A percentile compares a stretch with the other conserved stretches of the same genome.
Evolutionary conservation across 2,888 invertebrate species (phyloP).

Genomic region (Ichneumoninae sp.): DNA sequence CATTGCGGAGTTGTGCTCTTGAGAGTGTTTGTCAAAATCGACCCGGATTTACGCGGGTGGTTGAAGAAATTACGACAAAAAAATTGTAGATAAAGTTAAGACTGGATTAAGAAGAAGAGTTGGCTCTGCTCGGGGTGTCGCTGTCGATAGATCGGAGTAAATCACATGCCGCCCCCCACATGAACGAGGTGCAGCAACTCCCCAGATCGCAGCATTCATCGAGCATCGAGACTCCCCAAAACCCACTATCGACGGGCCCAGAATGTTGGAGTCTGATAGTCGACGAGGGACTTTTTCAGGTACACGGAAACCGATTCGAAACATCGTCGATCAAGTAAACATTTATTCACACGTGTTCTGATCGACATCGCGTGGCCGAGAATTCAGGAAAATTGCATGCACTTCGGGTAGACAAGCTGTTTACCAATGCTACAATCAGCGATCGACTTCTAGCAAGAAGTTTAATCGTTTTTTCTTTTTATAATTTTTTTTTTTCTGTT

Average conservation of each 20-base stretch:
- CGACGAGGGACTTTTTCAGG: conserved; percentile 78
- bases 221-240: conserved; percentile 70
- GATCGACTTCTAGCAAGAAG: conserved; percentile 26
- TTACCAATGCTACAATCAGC: neutral
- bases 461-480: neutral
- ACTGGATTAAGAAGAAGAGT: neutral
- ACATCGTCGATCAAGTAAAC: neutral
- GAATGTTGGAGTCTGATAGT: conserved; percentile 82
- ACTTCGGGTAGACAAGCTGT: neutral
- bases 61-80: conserved; percentile 9
- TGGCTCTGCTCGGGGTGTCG: neutral
- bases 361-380: neutral
- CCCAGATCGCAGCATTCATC: conserved; percentile 74
- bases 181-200: conserved; percentile 80
- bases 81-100: neutral
- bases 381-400: neutral
- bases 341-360: neutral
- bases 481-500: conserved; percentile 17
- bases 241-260: conserved; percentile 69
- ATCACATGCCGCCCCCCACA: conserved; percentile 69
- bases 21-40: conserved; percentile 57
- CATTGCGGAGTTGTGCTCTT: conserved; percentile 53
- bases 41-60: conserved; percentile 14
- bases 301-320: conserved; percentile 16
- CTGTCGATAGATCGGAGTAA: conserved; percentile 14